These are phyloP conservation scores for Unio delphinus DNA, from an alignment of 2,888 invertebrate genomes.

Conservation along the genomic window DNA sequence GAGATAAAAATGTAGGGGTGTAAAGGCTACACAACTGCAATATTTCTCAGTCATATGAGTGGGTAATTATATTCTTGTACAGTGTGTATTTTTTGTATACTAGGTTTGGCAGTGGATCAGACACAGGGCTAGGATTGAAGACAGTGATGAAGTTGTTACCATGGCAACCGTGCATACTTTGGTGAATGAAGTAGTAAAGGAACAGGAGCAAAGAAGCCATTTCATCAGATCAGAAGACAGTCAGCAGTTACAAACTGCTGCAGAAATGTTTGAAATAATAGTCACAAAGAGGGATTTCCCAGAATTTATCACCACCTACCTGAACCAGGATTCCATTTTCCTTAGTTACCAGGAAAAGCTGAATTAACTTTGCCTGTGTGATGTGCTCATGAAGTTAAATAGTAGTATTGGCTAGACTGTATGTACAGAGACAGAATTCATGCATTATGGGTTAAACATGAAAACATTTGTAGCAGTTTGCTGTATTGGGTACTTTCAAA, in stretches of 20 bases:
- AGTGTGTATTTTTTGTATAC: not conserved
- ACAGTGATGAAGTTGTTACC: slow-evolving; percentile 74
- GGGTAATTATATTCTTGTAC: no score
- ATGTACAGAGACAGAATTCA: no score
- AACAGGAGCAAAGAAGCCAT: slow-evolving; percentile 39
- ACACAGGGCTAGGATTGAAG: slow-evolving; percentile 77
- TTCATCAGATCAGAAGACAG: slow-evolving; percentile 13
- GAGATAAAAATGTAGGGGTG: no score
- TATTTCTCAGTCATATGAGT: no score
- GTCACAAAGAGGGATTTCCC: slow-evolving; percentile 77
- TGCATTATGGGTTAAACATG: no score
- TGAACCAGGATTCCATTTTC: slow-evolving; percentile 25
- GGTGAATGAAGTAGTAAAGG: slow-evolving; percentile 72
- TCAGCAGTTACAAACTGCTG: slow-evolving; percentile 58
- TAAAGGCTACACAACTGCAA: no score
- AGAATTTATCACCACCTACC: slow-evolving; percentile 77
- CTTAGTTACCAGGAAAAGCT: slow-evolving; percentile 10
- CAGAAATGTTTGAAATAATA: slow-evolving; percentile 77
- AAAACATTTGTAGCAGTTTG: no score
- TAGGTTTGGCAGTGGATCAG: slow-evolving; percentile 82
- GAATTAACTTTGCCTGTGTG: not conserved
- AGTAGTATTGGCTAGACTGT: no score
- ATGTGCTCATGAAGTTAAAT: no score
- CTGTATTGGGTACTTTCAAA: no score
- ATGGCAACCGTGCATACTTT: slow-evolving; percentile 74